A percentile compares a stretch with the other conserved stretches of the same genome.
phyloP scores from a whole-genome alignment of 2,888 invertebrate species.

The Cerastoderma edule region DNA sequence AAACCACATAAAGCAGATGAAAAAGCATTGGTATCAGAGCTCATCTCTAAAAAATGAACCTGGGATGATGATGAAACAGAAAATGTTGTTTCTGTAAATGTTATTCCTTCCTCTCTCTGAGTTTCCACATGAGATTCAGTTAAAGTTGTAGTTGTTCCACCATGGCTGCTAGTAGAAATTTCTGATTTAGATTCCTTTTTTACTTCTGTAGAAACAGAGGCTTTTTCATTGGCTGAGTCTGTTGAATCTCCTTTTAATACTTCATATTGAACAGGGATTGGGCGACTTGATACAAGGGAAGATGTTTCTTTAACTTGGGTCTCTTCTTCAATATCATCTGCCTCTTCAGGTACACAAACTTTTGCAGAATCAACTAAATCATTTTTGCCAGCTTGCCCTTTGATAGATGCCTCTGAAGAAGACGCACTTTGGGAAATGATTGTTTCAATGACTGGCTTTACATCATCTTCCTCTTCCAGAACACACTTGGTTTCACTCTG shows the following conservation, averaged over 20 bases:
- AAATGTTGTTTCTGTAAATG: constrained; percentile 28
- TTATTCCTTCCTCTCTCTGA: background rate
- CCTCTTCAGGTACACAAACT: constrained; percentile 64
- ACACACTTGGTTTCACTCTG: background rate
- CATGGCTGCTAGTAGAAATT: background rate
- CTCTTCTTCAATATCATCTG: constrained; percentile 41
- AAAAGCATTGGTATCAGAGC: constrained; percentile 63
- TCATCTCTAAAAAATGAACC: constrained; percentile 62
- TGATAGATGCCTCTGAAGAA: background rate
- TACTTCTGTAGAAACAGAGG: background rate
- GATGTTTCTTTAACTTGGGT: constrained; percentile 3
- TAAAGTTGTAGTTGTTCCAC: background rate
- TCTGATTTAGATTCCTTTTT: background rate
- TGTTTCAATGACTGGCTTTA: background rate
- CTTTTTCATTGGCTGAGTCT: too few species aligned
- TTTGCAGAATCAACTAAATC: constrained; percentile 5
- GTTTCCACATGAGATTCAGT: background rate
- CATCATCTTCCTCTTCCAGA: constrained; percentile 6
- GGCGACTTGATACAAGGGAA: background rate
- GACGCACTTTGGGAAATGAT: background rate
- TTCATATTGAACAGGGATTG: background rate
- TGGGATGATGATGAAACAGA: constrained; percentile 24
- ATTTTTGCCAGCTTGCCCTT: background rate
- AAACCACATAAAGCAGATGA: constrained; percentile 19
- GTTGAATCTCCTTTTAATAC: constrained; percentile 29